These are phyloP conservation scores for Conchocele bisecta DNA, from an alignment of 2,888 invertebrate species.

Conservation along the genomic window DNA sequence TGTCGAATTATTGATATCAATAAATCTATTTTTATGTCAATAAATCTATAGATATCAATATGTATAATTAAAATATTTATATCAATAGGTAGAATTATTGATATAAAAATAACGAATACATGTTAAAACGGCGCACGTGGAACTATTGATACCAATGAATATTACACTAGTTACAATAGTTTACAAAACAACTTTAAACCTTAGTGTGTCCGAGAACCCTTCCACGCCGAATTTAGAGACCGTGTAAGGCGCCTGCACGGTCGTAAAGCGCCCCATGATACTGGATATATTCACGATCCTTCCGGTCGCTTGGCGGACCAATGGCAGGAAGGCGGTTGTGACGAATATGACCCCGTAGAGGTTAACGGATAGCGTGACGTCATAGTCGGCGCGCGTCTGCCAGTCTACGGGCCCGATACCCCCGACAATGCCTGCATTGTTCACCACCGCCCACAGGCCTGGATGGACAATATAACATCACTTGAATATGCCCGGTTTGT, in stretches of 20 bases:
- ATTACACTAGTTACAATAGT: no score
- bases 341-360: slow-evolving; percentile 76
- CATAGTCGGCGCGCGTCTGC: slow-evolving; percentile 72
- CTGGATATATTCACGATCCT: slow-evolving; percentile 71
- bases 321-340: slow-evolving; percentile 65
- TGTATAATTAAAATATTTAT: no score
- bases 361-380: slow-evolving; percentile 69
- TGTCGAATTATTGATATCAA: no score
- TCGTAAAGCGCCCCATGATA: slow-evolving; percentile 60
- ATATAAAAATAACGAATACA: no score
- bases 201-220: slow-evolving; percentile 64
- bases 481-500: no score
- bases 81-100: no score
- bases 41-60: no score
- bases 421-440: slow-evolving; percentile 72
- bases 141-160: no score
- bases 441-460: slow-evolving; percentile 70
- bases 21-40: no score
- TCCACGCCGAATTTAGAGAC: slow-evolving; percentile 72
- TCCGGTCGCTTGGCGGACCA: slow-evolving; percentile 64
- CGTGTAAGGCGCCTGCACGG: slow-evolving; percentile 56
- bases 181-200: no score
- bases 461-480: no score
- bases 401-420: slow-evolving; percentile 74
- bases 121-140: no score